Conservation (phyloP, 2,113 vertebrate genomes). For the Corynorhinus townsendii region DNA sequence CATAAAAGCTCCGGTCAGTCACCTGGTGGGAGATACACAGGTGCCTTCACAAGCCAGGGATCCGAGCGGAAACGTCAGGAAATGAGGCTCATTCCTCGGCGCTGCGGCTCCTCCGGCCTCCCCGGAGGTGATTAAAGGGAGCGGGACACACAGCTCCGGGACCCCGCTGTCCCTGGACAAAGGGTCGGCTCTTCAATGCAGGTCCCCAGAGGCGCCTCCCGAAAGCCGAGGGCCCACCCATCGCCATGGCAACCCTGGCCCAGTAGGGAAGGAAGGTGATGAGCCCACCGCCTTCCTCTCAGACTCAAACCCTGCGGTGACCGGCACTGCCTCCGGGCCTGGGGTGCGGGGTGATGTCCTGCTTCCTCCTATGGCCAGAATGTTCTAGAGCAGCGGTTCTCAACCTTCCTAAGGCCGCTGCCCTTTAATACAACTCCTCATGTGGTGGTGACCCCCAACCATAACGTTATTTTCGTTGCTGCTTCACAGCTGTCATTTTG, state of each 20-base stretch:
- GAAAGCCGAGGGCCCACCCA: not conserved
- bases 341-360: not conserved
- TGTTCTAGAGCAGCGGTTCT: not conserved
- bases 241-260: conserved; percentile 14
- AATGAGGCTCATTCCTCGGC: not conserved
- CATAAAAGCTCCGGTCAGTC: not conserved
- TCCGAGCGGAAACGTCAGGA: not conserved
- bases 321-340: accelerated
- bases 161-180: not conserved
- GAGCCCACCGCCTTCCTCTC: not conserved
- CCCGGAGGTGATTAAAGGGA: not conserved
- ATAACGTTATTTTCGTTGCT: too few species aligned
- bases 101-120: not conserved
- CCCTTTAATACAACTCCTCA: too few species aligned
- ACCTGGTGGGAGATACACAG: not conserved
- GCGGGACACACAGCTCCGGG: not conserved
- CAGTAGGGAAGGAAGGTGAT: not conserved
- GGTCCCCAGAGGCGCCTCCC: not conserved
- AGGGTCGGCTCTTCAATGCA: not conserved
- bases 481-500: too few species aligned
- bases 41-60: not conserved
- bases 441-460: too few species aligned
- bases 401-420: too few species aligned
- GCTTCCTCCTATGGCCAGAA: not conserved
- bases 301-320: not conserved